Evolutionary conservation across 2,888 invertebrate genomes (phyloP), one percentile per base, ranked within the genome.

Genomic region (Molorchus minor): DNA sequence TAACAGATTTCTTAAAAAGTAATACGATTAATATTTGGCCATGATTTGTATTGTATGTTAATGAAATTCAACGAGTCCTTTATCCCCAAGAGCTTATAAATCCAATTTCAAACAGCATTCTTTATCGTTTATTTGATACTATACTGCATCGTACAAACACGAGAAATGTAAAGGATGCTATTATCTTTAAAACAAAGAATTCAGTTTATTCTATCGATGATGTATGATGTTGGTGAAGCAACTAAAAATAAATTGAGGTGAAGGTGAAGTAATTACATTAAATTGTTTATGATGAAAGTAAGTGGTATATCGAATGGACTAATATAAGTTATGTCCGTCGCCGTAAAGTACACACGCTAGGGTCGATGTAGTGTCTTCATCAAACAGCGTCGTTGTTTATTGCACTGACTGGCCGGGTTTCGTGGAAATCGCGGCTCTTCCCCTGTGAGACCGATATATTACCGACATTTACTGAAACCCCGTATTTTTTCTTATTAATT

Each of bases 211-310:
- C 58, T 65, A 60, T 55, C 57, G 60, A 61, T 66, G 61, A 66
- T 64, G 58, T 63, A 67, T 59, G 66, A 62, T 67, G 65, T 59
- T 64, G 64, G 52, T 65, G 64, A 69, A 61, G 64, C 60, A 67
- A 69, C 68, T 70, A 71, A 72, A 71, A 69, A 67, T 68, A 71
- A 73, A 75, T 75, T 73, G 74, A 73, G 74, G 74, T 73, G 72
- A 75, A 75, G 74, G 73, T 72, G 68, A 75, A 65, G 71, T 71
- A 73, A 75, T 74, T 73, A 73, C 71, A 65, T 70, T 70, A 73
- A 72, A 74, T 74, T 73, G 71, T 73, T 71, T 72, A 70, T 69
- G 73, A 72, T 73, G 73, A 73, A 70, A 72, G 73, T 73, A 71
- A 72, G 67, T 71, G 71, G 64, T 72, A 69, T 71, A 75, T 73